Percentiles rank a stretch among this genome's conserved stretches.
phyloP scores from a whole-genome alignment of 64 coral and sea anemone genomes.

The Stichodactyla mertensii region DNA sequence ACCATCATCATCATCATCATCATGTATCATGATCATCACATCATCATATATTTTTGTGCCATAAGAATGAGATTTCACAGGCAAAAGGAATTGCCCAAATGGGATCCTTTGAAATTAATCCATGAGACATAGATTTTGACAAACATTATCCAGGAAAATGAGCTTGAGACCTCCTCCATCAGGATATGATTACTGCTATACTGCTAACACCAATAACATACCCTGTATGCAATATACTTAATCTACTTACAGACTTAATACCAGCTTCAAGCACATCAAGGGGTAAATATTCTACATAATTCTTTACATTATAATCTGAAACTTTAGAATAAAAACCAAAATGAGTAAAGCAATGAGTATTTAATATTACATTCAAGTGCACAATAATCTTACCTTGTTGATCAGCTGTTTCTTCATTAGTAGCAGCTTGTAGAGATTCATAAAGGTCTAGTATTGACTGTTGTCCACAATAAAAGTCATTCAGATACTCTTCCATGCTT shows the following conservation, averaged over 20 bases:
- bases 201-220: too few relatives aligned
- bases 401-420: conserved; percentile 39
- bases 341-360: too few relatives aligned
- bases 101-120: too few relatives aligned
- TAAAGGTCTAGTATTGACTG: conserved; percentile 49
- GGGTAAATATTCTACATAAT: conserved; percentile 69
- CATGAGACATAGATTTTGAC: too few relatives aligned
- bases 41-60: not conserved
- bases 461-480: conserved; percentile 47
- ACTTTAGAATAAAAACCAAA: not conserved
- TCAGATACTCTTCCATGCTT: conserved; percentile 51
- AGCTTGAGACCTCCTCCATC: not conserved
- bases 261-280: conserved; percentile 75
- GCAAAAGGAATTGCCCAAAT: too few relatives aligned
- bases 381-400: not conserved
- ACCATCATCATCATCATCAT: not conserved
- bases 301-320: conserved; percentile 24
- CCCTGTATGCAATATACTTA: too few relatives aligned
- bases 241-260: conserved; percentile 78
- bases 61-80: too few relatives aligned
- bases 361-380: too few relatives aligned
- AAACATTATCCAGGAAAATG: too few relatives aligned
- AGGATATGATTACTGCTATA: too few relatives aligned
- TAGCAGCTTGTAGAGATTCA: conserved; percentile 60
- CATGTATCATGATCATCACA: not conserved